Percentiles rank a stretch among this genome's conserved stretches.
phyloP scores from a whole-genome alignment of 2,797 vertebrate genomes.

The Melanotaenia nigrans region DNA sequence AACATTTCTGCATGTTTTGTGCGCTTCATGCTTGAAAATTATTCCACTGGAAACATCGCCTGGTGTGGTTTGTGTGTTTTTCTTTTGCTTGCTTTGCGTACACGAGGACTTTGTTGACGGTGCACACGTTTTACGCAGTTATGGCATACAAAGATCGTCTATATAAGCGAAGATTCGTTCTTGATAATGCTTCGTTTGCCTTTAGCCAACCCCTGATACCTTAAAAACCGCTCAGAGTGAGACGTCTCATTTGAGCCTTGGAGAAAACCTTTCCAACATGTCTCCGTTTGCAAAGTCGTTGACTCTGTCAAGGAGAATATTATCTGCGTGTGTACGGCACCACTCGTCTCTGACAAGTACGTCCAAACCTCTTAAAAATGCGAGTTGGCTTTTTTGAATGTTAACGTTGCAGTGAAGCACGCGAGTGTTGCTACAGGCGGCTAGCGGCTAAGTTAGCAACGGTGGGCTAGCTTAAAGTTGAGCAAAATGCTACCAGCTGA shows the following conservation, averaged over 20 bases:
- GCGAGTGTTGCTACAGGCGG: no score
- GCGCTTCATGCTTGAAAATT: no score
- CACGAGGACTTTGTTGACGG: no score
- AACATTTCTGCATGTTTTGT: no score
- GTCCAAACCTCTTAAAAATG: conserved; percentile 1
- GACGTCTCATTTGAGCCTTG: not conserved
- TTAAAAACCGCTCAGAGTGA: conserved; percentile 24
- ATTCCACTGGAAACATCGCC: no score
- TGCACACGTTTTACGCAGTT: no score
- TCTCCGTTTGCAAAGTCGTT: conserved; percentile 34
- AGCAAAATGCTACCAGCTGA: not conserved
- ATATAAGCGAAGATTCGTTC: not conserved
- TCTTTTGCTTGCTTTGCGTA: no score
- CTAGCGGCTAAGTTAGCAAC: no score
- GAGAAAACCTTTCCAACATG: conserved; percentile 43
- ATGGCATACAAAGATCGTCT: conserved; percentile 39
- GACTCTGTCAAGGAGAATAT: conserved; percentile 1
- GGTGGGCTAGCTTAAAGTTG: not conserved
- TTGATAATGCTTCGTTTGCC: not conserved
- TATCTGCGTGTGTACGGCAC: conserved; percentile 11
- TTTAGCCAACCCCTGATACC: no score
- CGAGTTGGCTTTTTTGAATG: not conserved
- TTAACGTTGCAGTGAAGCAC: no score
- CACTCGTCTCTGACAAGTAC: conserved; percentile 71
- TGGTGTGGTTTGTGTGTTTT: no score